These are phyloP conservation scores for Morbakka virulenta DNA, from an alignment of 30 jellyfish, hydroid and myxozoan genomes.

Conservation along the genomic window DNA sequence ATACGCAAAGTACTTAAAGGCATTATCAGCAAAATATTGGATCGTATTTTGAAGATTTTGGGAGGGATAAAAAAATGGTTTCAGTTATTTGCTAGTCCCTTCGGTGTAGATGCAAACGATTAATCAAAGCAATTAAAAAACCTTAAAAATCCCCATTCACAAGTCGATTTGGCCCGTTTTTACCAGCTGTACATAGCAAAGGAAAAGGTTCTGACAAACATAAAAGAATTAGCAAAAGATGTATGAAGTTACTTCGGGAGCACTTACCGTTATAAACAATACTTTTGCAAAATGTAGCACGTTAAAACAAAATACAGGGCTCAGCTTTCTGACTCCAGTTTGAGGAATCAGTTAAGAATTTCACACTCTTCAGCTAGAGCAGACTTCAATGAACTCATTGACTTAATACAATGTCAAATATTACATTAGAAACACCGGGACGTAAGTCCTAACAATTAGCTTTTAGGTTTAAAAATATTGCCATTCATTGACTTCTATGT, in stretches of 20 bases:
- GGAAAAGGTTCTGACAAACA: neutral
- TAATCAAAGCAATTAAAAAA: too few species aligned
- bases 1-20: too few species aligned
- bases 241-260: neutral
- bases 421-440: neutral
- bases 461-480: neutral
- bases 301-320: neutral
- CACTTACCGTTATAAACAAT: neutral
- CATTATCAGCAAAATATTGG: too few species aligned
- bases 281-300: neutral
- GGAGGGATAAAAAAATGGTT: too few species aligned
- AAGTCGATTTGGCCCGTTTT: neutral
- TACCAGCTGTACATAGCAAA: neutral
- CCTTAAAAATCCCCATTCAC: neutral
- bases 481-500: neutral
- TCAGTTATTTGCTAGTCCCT: too few species aligned
- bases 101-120: too few species aligned
- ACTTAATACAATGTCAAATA: neutral
- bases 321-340: neutral
- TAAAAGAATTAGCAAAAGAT: neutral
- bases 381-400: too few species aligned
- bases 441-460: neutral
- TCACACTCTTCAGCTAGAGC: neutral
- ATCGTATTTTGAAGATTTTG: too few species aligned
- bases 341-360: neutral